Percentiles rank a stretch among this genome's conserved stretches.
Evolutionary conservation across 2,113 vertebrate species (phyloP).

Genomic region (Bucco capensis): DNA sequence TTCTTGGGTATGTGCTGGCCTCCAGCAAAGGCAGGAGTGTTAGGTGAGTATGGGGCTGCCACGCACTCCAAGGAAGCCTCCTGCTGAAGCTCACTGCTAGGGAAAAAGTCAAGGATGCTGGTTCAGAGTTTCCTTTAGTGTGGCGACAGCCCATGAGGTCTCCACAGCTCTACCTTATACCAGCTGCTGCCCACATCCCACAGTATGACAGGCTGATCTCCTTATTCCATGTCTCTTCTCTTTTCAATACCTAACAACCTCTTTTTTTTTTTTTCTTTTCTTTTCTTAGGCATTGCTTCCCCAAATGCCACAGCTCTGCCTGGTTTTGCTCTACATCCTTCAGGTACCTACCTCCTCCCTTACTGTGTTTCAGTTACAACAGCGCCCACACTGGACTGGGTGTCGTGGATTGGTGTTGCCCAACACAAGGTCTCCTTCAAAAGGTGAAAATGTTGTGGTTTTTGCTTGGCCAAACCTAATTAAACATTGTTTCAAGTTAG

Average conservation of each 20-base stretch:
- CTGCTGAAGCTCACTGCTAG: neutral
- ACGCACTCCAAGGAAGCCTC: neutral
- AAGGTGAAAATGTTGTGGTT: neutral
- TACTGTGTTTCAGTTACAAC: accelerated
- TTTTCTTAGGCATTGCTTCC: neutral
- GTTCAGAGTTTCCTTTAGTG: neutral
- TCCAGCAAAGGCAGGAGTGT: neutral
- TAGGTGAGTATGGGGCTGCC: neutral
- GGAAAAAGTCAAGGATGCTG: neutral
- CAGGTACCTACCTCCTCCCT: neutral
- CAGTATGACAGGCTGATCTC: neutral
- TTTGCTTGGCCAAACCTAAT: neutral
- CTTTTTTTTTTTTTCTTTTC: neutral
- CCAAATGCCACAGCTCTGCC: neutral
- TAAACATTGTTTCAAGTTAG: neutral
- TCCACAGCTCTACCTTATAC: neutral
- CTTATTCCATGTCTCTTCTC: neutral
- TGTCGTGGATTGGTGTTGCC: accelerated
- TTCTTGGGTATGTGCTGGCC: neutral
- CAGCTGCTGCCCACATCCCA: neutral
- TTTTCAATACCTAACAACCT: neutral
- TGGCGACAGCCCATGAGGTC: neutral
- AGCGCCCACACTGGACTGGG: neutral
- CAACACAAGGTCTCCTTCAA: neutral
- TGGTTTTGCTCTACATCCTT: neutral